phyloP scores from a whole-genome alignment of 2,113 vertebrate species.

The Odontophorus gujanensis region DNA sequence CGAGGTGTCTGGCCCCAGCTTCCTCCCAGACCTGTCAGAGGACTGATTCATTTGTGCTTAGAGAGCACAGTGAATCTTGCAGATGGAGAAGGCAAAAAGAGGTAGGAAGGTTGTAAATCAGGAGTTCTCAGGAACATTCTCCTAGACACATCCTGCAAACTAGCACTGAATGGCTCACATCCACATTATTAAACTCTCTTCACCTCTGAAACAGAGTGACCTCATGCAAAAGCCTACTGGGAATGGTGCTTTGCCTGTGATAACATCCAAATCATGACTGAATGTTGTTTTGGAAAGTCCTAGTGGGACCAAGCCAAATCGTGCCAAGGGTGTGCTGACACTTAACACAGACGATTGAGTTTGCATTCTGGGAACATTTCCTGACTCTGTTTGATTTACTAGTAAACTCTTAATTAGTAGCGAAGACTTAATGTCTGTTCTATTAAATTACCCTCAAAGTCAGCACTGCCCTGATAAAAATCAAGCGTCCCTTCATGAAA shows the following conservation, averaged over 20 bases:
- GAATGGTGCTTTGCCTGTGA: not conserved
- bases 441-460: conserved; percentile 47
- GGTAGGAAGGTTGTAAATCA: conserved; percentile 33
- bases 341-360: not conserved
- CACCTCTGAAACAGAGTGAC: conserved; percentile 14
- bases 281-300: not conserved
- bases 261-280: not conserved
- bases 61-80: conserved; percentile 34
- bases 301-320: not conserved
- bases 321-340: not conserved
- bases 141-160: not conserved
- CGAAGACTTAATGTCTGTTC: conserved; percentile 11
- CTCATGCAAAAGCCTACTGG: not conserved
- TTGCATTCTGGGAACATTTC: not conserved
- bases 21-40: not conserved
- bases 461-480: conserved; percentile 37
- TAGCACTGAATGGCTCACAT: not conserved
- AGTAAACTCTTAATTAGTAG: conserved; percentile 50
- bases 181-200: conserved; percentile 2
- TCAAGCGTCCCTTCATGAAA: conserved; percentile 26
- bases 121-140: not conserved
- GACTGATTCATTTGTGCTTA: conserved; percentile 50
- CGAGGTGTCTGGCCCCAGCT: not conserved
- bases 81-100: conserved; percentile 22
- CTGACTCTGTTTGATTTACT: conserved; percentile 29